phyloP scores from a whole-genome alignment of 2,797 vertebrate species.

The Microctenopoma stevenorrisi region DNA sequence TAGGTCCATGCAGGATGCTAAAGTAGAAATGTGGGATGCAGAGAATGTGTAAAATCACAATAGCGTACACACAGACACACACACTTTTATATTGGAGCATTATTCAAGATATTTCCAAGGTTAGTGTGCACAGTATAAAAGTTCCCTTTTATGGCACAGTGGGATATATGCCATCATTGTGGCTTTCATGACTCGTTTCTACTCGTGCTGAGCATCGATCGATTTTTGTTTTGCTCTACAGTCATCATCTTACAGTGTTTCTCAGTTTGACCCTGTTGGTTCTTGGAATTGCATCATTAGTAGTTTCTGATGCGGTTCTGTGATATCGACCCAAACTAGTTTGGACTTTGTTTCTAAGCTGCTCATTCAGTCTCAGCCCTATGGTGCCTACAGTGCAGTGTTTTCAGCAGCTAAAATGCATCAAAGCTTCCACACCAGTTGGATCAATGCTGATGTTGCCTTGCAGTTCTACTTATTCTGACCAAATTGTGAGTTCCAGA shows the following conservation, averaged over 20 bases:
- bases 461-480: not conserved
- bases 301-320: slow-evolving; percentile 20
- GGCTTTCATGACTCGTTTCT: not conserved
- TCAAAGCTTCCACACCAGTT: not conserved
- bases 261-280: slow-evolving; percentile 35
- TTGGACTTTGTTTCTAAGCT: slow-evolving; percentile 30
- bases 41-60: slow-evolving; percentile 41
- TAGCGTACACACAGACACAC: slow-evolving; percentile 19
- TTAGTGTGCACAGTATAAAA: slow-evolving; percentile 24
- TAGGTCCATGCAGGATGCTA: slow-evolving; percentile 46
- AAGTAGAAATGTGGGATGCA: slow-evolving; percentile 6
- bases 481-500: not conserved
- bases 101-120: slow-evolving; percentile 28
- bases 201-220: not conserved
- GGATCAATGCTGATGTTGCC: not conserved
- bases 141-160: not conserved
- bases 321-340: slow-evolving; percentile 25
- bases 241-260: slow-evolving; percentile 35
- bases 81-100: slow-evolving; percentile 17
- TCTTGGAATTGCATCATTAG: slow-evolving; percentile 46
- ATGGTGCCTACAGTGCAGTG: not conserved
- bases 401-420: not conserved
- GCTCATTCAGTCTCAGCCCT: slow-evolving; percentile 1
- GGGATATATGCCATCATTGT: not conserved
- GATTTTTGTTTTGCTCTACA: slow-evolving; percentile 8